Evolutionary conservation across 2,888 invertebrate genomes (phyloP).

Genomic region (Drosophila aldrichi): DNA sequence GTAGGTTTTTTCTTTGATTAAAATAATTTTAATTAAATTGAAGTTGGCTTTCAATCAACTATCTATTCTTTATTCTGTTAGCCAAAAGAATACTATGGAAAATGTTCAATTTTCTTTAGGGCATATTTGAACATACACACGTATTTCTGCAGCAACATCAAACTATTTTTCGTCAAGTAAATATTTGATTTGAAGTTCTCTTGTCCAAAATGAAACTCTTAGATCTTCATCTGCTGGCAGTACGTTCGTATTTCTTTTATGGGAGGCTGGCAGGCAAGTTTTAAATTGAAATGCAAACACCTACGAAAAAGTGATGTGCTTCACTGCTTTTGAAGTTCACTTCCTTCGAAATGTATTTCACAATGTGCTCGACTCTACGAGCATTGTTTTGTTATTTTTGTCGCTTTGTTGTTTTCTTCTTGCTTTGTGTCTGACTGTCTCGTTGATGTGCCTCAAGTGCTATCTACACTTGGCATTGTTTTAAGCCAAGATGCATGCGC

Average conservation of each 20-base stretch:
- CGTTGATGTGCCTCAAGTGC: constrained; percentile 44
- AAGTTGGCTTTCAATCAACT: too few relatives aligned
- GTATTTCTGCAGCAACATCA: background rate
- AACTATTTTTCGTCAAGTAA: background rate
- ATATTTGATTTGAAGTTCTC: constrained; percentile 8
- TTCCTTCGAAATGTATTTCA: constrained; percentile 65
- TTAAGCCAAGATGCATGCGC: constrained; percentile 33
- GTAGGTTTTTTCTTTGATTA: too few relatives aligned
- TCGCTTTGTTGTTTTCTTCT: constrained; percentile 25
- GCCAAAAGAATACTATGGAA: too few relatives aligned
- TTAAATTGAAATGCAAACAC: constrained; percentile 42
- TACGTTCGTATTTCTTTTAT: constrained; percentile 24
- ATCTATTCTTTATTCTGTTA: too few relatives aligned
- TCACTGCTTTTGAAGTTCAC: constrained; percentile 53
- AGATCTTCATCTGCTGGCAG: background rate
- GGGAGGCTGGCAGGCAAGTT: constrained; percentile 24
- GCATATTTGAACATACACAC: too few relatives aligned
- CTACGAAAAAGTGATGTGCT: constrained; percentile 33
- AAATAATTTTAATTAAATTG: too few relatives aligned
- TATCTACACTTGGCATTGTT: constrained; percentile 62
- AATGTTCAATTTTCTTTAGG: too few relatives aligned
- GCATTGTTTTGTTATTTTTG: constrained; percentile 39
- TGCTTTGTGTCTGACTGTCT: constrained; percentile 27
- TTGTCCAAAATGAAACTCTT: background rate
- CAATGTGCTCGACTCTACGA: constrained; percentile 62